Conservation (phyloP, 2,888 invertebrate genomes). For the Enoplolaimus lenunculus region DNA sequence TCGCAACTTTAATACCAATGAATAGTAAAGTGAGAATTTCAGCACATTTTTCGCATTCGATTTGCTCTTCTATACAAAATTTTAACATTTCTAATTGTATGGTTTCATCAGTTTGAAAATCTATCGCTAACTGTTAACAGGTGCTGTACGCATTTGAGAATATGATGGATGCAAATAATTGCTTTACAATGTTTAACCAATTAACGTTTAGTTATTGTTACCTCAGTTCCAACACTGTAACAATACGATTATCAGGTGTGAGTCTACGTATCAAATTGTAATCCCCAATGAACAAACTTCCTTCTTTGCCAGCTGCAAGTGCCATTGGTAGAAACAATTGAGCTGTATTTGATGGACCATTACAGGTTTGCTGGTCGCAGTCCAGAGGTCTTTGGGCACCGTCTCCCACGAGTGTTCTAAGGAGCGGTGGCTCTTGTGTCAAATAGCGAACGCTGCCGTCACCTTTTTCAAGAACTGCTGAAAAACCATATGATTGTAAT, state of each 20-base stretch:
- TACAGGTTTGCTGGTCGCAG: conserved; percentile 46
- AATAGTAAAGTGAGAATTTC: too few relatives aligned
- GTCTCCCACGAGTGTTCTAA: conserved; percentile 77
- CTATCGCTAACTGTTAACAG: too few relatives aligned
- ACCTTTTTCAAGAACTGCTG: conserved; percentile 86
- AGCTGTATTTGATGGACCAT: conserved; percentile 33
- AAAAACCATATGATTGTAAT: too few relatives aligned
- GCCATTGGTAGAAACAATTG: conserved; percentile 78
- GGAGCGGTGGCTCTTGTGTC: conserved; percentile 69
- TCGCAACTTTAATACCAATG: too few relatives aligned
- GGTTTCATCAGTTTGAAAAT: too few relatives aligned
- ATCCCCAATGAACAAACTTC: conserved; percentile 59
- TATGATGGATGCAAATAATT: too few relatives aligned
- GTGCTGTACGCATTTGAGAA: too few relatives aligned
- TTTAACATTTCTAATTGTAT: too few relatives aligned
- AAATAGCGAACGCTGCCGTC: conserved; percentile 86
- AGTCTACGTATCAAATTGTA: conserved; percentile 50
- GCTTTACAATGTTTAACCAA: neutral
- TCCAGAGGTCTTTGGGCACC: conserved; percentile 73
- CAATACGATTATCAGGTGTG: conserved; percentile 72
- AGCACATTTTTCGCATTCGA: too few relatives aligned
- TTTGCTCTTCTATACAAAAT: too few relatives aligned
- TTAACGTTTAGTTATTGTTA: conserved; percentile 48
- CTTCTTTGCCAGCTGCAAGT: conserved; percentile 83
- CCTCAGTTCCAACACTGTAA: conserved; percentile 73